phyloP scores from a whole-genome alignment of 2,888 invertebrate genomes.

The Odontothrips loti region DNA sequence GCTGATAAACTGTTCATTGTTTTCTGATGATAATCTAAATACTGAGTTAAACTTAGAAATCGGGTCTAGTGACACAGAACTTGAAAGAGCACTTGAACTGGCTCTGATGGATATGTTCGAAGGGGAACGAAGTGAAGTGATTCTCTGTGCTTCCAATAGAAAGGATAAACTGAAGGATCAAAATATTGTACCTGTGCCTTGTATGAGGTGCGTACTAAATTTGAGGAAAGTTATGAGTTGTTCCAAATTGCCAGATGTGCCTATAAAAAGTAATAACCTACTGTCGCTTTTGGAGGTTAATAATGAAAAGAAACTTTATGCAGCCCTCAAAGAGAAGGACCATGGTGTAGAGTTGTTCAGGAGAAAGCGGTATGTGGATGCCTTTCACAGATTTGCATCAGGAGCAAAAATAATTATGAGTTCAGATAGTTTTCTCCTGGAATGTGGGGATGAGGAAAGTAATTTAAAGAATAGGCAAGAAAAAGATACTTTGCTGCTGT shows the following conservation, averaged over 20 bases:
- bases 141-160: not conserved
- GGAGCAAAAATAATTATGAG: not conserved
- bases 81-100: not conserved
- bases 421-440: not conserved
- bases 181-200: not conserved
- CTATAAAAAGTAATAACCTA: not conserved
- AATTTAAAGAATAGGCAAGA: not conserved
- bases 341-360: not conserved
- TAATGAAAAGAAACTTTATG: not conserved
- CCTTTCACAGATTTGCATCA: conserved; percentile 1
- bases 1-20: not conserved
- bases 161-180: not conserved
- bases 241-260: not conserved
- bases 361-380: not conserved
- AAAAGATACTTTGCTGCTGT: not conserved
- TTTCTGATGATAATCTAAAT: not conserved
- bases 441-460: not conserved
- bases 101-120: not conserved
- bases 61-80: not conserved
- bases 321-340: not conserved
- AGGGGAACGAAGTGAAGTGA: conserved; percentile 2
- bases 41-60: not conserved
- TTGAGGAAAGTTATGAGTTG: not conserved
- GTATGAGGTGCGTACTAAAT: not conserved
- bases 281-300: not conserved